Conservation (phyloP, 2,797 vertebrate species). For the Sardinella longiceps region DNA sequence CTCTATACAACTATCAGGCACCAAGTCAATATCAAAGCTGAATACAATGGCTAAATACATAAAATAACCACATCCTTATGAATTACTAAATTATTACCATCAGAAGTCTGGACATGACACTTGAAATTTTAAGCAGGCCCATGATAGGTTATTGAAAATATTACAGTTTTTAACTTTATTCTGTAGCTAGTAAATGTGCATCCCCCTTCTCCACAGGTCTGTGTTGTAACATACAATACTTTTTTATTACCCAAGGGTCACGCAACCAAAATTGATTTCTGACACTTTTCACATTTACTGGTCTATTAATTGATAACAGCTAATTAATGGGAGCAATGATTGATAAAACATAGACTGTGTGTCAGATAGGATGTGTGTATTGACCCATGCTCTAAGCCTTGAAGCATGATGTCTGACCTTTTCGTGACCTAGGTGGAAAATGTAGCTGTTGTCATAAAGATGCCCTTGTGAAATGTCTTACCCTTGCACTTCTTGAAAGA, state of each 20-base stretch:
- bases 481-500: conserved; percentile 40
- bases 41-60: too few species aligned
- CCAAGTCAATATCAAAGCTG: too few species aligned
- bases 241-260: conserved; percentile 42
- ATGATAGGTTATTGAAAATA: background rate
- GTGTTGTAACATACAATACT: background rate
- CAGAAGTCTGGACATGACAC: too few species aligned
- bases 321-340: conserved; percentile 83
- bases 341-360: conserved; percentile 79
- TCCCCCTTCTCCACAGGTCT: background rate
- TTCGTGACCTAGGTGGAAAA: conserved; percentile 68
- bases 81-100: too few species aligned
- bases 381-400: conserved; percentile 76
- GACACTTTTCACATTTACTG: conserved; percentile 74
- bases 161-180: background rate
- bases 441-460: conserved; percentile 62
- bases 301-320: conserved; percentile 83
- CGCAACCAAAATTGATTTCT: conserved; percentile 65
- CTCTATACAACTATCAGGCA: too few species aligned
- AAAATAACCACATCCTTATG: background rate
- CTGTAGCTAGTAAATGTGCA: background rate
- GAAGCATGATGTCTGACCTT: conserved; percentile 76
- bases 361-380: conserved; percentile 70
- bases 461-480: conserved; percentile 67
- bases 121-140: too few species aligned